Percentiles rank a stretch among this genome's conserved stretches.
Conservation (phyloP, 1,140 invertebrate species). For the Himalopsyche phryganea region DNA sequence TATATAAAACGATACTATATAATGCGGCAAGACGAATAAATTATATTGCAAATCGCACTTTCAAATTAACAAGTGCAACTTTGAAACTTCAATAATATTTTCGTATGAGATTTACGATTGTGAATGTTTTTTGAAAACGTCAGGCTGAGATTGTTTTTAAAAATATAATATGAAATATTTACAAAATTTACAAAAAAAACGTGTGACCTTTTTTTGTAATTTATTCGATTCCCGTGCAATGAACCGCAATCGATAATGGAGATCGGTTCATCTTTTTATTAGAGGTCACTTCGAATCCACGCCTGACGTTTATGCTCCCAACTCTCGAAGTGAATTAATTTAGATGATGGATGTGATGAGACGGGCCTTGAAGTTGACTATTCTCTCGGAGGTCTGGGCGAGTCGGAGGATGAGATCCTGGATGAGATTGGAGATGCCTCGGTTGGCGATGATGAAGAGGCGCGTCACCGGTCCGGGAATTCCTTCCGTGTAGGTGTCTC, state of each 20-base stretch:
- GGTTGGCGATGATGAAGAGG: constrained; percentile 78
- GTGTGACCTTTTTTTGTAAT: too few species aligned
- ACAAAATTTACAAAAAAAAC: constrained; percentile 5
- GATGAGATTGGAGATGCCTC: constrained; percentile 77
- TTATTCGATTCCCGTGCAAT: background rate
- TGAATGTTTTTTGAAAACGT: constrained; percentile 10
- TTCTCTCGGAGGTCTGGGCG: constrained; percentile 80
- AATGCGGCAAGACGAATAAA: constrained; percentile 21
- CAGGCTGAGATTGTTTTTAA: constrained; percentile 7
- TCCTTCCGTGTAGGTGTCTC: constrained; percentile 66
- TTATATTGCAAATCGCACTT: constrained; percentile 6
- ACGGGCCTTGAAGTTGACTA: constrained; percentile 87
- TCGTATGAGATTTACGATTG: background rate
- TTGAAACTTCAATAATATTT: too few species aligned
- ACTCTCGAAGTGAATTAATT: constrained; percentile 28
- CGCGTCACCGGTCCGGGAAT: constrained; percentile 81
- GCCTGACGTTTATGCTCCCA: background rate
- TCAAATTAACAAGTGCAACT: too few species aligned
- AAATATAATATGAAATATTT: constrained; percentile 12
- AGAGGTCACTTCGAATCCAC: too few species aligned
- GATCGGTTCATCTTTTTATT: background rate
- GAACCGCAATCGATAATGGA: constrained; percentile 3
- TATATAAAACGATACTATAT: background rate
- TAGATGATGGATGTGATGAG: constrained; percentile 84
- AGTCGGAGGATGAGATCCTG: constrained; percentile 83